Evolutionary conservation across 30 jellyfish, hydroid and myxozoan genomes (phyloP).

Genomic region (Pseudorhiza aurosa): DNA sequence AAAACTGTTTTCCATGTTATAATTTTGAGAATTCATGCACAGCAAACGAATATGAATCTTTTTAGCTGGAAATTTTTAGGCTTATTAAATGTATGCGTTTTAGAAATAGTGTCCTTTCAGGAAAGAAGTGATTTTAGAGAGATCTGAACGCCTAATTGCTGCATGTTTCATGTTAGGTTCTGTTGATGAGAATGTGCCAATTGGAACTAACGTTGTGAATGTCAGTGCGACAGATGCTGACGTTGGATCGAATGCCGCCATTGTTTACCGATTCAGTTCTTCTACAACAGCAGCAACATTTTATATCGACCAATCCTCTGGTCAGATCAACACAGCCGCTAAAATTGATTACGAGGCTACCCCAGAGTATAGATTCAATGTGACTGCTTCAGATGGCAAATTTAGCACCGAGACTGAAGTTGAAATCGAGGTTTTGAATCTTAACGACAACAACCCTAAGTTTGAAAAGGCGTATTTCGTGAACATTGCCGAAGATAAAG

Average conservation of each 20-base stretch:
- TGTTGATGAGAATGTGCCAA: slow-evolving; percentile 41
- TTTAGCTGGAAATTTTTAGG: too few relatives aligned
- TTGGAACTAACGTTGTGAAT: slow-evolving; percentile 15
- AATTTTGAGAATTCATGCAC: too few relatives aligned
- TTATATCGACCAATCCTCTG: slow-evolving; percentile 52
- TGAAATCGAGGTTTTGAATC: slow-evolving; percentile 44
- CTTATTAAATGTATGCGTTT: too few relatives aligned
- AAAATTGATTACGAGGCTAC: slow-evolving; percentile 75
- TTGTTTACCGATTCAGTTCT: slow-evolving; percentile 52
- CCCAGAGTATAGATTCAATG: slow-evolving; percentile 45
- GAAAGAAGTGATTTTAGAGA: too few relatives aligned
- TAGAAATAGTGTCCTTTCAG: too few relatives aligned
- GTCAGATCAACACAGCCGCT: slow-evolving; percentile 46
- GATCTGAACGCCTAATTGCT: too few relatives aligned
- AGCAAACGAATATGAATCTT: too few relatives aligned
- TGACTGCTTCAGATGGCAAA: slow-evolving; percentile 81
- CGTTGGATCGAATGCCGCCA: slow-evolving; percentile 60
- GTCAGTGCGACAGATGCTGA: slow-evolving; percentile 78
- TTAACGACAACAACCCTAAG: slow-evolving; percentile 85
- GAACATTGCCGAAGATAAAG: slow-evolving; percentile 40
- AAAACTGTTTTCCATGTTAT: too few relatives aligned
- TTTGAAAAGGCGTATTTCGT: slow-evolving; percentile 41
- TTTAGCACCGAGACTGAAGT: slow-evolving; percentile 44
- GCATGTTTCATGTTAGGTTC: too few relatives aligned
- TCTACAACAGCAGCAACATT: slow-evolving; percentile 40